These are phyloP conservation scores for Sebastes baramenuke DNA, from an alignment of 2,797 vertebrate genomes.

Conservation along the genomic window DNA sequence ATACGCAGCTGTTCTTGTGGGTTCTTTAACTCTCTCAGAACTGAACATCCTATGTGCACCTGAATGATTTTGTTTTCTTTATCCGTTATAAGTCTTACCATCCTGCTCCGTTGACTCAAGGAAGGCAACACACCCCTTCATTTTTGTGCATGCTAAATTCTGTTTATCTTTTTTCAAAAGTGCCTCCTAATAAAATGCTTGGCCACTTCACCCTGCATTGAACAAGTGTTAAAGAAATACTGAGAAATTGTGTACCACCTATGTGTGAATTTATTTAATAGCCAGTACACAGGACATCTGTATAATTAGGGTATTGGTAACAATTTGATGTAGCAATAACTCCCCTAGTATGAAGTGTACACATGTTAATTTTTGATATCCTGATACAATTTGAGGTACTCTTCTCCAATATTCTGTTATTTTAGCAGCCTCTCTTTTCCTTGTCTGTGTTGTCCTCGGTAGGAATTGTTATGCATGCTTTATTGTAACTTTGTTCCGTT, in stretches of 20 bases:
- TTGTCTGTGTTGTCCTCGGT: slow-evolving; percentile 80
- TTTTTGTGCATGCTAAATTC: slow-evolving; percentile 75
- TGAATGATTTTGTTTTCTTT: slow-evolving; percentile 33
- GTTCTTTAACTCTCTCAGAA: slow-evolving; percentile 56
- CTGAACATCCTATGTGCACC: slow-evolving; percentile 35
- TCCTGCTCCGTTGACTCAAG: slow-evolving; percentile 51
- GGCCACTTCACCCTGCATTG: slow-evolving; percentile 76
- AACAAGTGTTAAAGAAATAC: slow-evolving; percentile 67
- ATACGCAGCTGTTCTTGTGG: slow-evolving; percentile 50
- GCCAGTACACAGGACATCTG: slow-evolving; percentile 68
- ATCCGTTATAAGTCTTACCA: slow-evolving; percentile 48
- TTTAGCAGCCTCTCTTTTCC: slow-evolving; percentile 62
- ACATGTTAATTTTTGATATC: slow-evolving; percentile 60
- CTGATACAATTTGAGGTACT: slow-evolving; percentile 44
- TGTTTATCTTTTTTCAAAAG: slow-evolving; percentile 79
- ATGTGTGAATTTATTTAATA: slow-evolving; percentile 54
- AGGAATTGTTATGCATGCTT: slow-evolving; percentile 90
- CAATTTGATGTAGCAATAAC: slow-evolving; percentile 85
- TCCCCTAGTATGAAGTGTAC: slow-evolving; percentile 56
- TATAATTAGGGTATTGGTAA: slow-evolving; percentile 69
- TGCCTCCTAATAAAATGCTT: slow-evolving; percentile 85
- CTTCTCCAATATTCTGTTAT: slow-evolving; percentile 42
- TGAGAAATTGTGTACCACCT: slow-evolving; percentile 49
- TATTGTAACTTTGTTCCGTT: slow-evolving; percentile 52
- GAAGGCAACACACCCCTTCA: slow-evolving; percentile 34